phyloP scores from a whole-genome alignment of 2,888 invertebrate species.

The Plutella xylostella region DNA sequence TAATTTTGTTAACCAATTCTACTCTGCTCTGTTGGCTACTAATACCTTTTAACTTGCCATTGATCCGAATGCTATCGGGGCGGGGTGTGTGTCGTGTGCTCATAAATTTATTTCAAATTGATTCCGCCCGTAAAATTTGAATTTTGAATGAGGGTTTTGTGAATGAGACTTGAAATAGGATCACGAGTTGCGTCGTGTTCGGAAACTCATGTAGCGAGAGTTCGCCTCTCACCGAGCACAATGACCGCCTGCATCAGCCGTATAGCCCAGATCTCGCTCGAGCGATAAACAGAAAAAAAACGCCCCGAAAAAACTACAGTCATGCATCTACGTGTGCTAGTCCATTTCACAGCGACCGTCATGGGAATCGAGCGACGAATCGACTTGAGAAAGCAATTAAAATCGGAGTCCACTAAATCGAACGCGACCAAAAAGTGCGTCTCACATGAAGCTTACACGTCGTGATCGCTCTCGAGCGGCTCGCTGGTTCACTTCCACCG shows the following conservation, averaged over 20 bases:
- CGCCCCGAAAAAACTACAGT: conserved; percentile 63
- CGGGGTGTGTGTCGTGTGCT: conserved; percentile 4
- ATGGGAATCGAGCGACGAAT: conserved; percentile 65
- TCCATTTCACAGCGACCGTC: conserved; percentile 64
- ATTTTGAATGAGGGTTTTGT: conserved; percentile 56
- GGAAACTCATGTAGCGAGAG: conserved; percentile 22
- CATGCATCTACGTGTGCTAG: conserved; percentile 68
- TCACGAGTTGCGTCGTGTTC: conserved; percentile 41
- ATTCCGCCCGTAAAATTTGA: conserved; percentile 59
- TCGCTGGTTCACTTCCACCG: no score
- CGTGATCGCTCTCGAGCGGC: conserved; percentile 29
- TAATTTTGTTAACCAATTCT: conserved; percentile 57
- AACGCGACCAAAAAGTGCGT: conserved; percentile 44
- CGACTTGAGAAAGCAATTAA: conserved; percentile 66
- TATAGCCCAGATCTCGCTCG: conserved; percentile 56
- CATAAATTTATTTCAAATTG: conserved; percentile 30
- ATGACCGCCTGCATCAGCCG: conserved; percentile 56
- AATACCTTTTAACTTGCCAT: conserved; percentile 34
- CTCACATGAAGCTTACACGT: conserved; percentile 42
- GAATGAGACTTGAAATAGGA: conserved; percentile 58
- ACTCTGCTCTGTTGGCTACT: conserved; percentile 35
- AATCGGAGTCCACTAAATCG: conserved; percentile 48
- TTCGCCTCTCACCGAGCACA: conserved; percentile 46
- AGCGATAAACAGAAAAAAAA: conserved; percentile 56
- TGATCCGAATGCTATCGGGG: not conserved